phyloP scores from a whole-genome alignment of 1,140 invertebrate species.

The Lycorma delicatula region DNA sequence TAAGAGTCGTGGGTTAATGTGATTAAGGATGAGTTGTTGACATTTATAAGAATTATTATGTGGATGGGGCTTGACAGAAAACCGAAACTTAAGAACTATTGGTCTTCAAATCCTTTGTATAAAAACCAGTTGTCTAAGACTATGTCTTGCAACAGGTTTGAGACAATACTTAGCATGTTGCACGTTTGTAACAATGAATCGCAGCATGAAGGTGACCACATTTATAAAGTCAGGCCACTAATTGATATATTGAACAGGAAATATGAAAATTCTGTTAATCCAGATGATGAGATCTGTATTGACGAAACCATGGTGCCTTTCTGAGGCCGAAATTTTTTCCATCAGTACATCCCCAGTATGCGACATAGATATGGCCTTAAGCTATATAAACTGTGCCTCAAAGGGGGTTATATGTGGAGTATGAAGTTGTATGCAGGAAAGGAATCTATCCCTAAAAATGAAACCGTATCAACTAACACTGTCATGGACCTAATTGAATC shows the following conservation, averaged over 20 bases:
- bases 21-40: too few species aligned
- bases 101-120: background rate
- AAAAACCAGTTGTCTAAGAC: background rate
- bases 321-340: conserved; percentile 31
- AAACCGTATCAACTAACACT: too few species aligned
- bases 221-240: background rate
- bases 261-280: background rate
- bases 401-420: background rate
- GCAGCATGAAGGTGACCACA: too few species aligned
- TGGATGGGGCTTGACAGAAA: too few species aligned
- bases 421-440: conserved; percentile 7
- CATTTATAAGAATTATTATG: too few species aligned
- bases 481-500: too few species aligned
- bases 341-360: conserved; percentile 33
- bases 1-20: too few species aligned
- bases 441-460: background rate
- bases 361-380: conserved; percentile 33
- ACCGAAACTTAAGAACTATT: background rate
- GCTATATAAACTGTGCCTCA: conserved; percentile 22
- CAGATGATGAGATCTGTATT: conserved; percentile 24
- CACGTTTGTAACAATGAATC: background rate
- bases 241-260: background rate
- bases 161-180: background rate
- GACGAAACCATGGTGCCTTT: conserved; percentile 31
- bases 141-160: background rate